Evolutionary conservation across 1,140 invertebrate species (phyloP), one percentile per base, ranked within the genome.

Genomic region (Bombus turneri): DNA sequence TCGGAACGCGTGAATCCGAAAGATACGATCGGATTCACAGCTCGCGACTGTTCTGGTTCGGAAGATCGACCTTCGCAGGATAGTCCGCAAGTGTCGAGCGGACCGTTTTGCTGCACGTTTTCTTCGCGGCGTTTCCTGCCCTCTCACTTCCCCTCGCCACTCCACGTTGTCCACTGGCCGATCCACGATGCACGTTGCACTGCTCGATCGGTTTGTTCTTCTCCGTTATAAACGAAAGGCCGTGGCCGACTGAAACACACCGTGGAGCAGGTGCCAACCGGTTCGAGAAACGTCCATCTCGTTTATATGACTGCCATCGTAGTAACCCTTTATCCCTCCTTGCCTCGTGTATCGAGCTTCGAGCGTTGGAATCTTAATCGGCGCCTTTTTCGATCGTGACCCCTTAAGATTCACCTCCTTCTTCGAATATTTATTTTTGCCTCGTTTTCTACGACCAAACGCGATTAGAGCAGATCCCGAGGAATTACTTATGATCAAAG

Each of bases 261-360:
- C 9, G 82, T 82, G 69, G 71, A 90, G 90, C 89, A 90, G 89
- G 86, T 90, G 89, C 86, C 88, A 90, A 90, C 89, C 89, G 89
- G 89, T 90, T 90, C 89, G 89, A 87, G 88, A 87, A 90, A 90
- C 85, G 73, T 90, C 80, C 88, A 41, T 73, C 64, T 79, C 77
- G 81, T 73, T 87, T 72, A 28, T 39, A 25, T 25, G 31, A 47
- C 74, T 37, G 47, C 18, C 74, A 57, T 43, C 39, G n/a, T 25
- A 9, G 31, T 25, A 37, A 59, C 43, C 74, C 73, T 75, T 57
- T 31, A 28, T n/a, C 39, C n/a, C 31, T 15, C 22, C 22, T 15
- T 22, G 5, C 31, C 39, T 15, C 25, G 18, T n/a, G n/a, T 31
- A 6, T 13, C 62, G 66, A 22, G 31, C 18, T 22, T 28, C 28